Percentiles rank a stretch among this genome's conserved stretches.
These are phyloP conservation scores for Oligia fasciuncula DNA, from an alignment of 2,888 invertebrate genomes.

Conservation along the genomic window DNA sequence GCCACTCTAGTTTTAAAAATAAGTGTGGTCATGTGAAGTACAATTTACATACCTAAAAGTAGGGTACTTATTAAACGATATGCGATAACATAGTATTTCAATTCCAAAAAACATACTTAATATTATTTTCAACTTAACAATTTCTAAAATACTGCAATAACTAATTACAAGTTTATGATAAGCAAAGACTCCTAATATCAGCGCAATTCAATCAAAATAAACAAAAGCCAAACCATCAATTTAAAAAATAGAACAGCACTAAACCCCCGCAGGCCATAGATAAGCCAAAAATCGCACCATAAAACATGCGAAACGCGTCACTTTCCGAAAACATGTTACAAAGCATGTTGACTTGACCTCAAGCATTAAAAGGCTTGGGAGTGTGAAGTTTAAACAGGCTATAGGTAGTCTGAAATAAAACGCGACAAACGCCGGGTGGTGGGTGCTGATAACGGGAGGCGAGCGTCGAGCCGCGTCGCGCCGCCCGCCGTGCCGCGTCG, in stretches of 20 bases:
- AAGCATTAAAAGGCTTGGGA: constrained; percentile 70
- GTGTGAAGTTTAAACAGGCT: constrained; percentile 72
- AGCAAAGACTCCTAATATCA: neutral
- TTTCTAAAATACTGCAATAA: neutral
- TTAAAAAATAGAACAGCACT: constrained; percentile 24
- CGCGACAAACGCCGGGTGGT: constrained; percentile 75
- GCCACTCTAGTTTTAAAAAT: neutral
- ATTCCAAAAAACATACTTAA: neutral
- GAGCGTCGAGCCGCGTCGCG: constrained; percentile 61
- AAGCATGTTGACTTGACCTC: constrained; percentile 73
- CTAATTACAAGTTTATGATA: neutral
- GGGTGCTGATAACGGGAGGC: constrained; percentile 71
- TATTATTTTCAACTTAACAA: neutral
- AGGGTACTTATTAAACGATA: neutral
- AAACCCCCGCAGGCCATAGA: constrained; percentile 29
- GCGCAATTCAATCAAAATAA: constrained; percentile 3
- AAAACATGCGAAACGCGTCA: constrained; percentile 64
- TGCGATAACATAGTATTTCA: neutral
- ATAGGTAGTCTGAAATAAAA: constrained; percentile 75
- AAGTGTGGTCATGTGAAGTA: neutral
- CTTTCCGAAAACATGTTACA: constrained; percentile 61
- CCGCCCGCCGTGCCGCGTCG: constrained; percentile 49
- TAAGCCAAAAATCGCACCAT: constrained; percentile 51
- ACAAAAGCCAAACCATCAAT: neutral
- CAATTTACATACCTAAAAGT: neutral